Base-by-base conservation (phyloP, 2,888 invertebrate species). In the Ethmia dodecea region DNA sequence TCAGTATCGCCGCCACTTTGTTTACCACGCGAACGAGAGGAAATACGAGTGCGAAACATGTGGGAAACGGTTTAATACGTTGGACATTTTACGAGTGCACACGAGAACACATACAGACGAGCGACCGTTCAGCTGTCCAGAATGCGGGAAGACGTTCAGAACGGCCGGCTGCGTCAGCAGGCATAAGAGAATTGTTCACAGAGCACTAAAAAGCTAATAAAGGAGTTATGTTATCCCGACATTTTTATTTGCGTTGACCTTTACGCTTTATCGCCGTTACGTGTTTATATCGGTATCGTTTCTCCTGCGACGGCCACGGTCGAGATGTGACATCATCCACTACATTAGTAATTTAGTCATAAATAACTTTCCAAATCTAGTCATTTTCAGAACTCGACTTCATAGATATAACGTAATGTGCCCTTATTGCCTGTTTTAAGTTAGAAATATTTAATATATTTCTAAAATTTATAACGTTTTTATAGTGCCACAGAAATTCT, bases 11-110 rank as follows among this genome's bases (percentile, higher is more conserved):
- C 65, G 86, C 13, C 89, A 89, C 42, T 79, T 71, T 38, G 75
- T 81, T 1, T 87, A 86, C 40, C 89, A 89, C 53, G 87, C 86
- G 1, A 88, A 88, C 35, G 86, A 88, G 47, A 74, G 86, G 47
- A 86, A 83, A 28, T 83, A 73, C 47, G 74, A 70, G 4, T 89
- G 89, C 38, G 77, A 81, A 3, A 79, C 87, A 0, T 89, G 89
- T 41, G 86, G 86, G 1, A 88, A 88, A 45, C 60, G 86, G 5
- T 89, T 88, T 42, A 87, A 86, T 33, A 87, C 88, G 2, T 53
- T 77, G 14, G 88, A 88, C 34, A 87, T 88, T 13, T 55, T 89
- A 26, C 65, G 63, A 28, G 83, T 87, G 0, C 89, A 89, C 38
- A 66, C 71, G 30, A 68, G 86, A 31, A 86, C 73, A 1, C 89